Conservation (phyloP, 1,140 invertebrate genomes). For the Camponotus floridanus region DNA sequence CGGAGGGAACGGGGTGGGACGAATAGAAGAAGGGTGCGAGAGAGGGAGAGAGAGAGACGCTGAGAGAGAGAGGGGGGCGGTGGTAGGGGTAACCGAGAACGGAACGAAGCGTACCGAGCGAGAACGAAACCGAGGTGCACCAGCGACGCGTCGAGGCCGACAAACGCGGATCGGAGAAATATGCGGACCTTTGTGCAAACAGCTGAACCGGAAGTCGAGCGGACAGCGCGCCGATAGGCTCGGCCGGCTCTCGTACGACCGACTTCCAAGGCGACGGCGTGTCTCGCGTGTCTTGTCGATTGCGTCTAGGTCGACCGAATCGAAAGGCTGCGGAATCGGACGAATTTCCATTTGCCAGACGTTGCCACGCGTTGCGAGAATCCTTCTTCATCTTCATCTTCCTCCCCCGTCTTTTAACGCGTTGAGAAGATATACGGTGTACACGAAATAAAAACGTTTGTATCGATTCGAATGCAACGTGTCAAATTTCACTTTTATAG, state of each 20-base stretch:
- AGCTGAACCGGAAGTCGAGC: conserved; percentile 75
- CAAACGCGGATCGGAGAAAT: conserved; percentile 67
- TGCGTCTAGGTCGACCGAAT: not conserved
- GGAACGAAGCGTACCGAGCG: conserved; percentile 35
- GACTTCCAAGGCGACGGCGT: conserved; percentile 32
- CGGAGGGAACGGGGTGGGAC: not conserved
- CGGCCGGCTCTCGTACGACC: conserved; percentile 62
- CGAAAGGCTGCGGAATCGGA: not conserved
- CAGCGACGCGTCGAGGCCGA: not conserved
- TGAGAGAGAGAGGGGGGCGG: conserved; percentile 2
- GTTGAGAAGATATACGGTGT: no score
- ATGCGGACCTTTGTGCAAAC: conserved; percentile 74
- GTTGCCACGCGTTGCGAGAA: no score
- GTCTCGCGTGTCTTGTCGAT: conserved; percentile 16
- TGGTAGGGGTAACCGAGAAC: conserved; percentile 37
- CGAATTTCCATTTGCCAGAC: no score
- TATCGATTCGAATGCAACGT: not conserved
- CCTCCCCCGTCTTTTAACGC: no score
- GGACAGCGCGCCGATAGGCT: conserved; percentile 71
- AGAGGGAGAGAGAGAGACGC: conserved; percentile 2
- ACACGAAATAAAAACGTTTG: not conserved
- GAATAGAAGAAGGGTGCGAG: not conserved
- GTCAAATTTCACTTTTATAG: not conserved
- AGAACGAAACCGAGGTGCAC: conserved; percentile 41
- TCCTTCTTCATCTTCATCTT: no score